Conservation (phyloP, 1,140 invertebrate genomes). For the Lordiphosa mommai region DNA sequence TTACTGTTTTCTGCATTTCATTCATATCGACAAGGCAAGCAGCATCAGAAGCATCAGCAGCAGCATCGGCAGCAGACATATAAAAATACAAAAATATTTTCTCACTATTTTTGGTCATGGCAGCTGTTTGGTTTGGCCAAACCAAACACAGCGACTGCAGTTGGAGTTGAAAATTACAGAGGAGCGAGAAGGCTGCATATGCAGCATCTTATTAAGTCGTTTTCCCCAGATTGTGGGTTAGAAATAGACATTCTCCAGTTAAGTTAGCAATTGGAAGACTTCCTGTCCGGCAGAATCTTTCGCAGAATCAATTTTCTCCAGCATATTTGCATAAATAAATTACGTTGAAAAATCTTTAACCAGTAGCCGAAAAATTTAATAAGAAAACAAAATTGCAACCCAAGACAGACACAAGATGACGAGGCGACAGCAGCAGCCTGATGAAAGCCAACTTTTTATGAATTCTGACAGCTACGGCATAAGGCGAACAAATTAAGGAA, state of each 20-base stretch:
- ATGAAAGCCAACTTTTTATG: slow-evolving; percentile 56
- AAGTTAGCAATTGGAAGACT: slow-evolving; percentile 21
- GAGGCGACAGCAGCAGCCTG: slow-evolving; percentile 32
- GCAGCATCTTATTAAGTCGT: slow-evolving; percentile 67
- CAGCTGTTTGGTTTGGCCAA: slow-evolving; percentile 25
- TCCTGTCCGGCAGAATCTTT: slow-evolving; percentile 22
- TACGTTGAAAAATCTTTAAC: slow-evolving; percentile 4
- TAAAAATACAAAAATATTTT: slow-evolving; percentile 56
- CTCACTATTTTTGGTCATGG: slow-evolving; percentile 59
- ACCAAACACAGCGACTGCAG: slow-evolving; percentile 48
- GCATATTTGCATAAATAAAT: slow-evolving; percentile 37
- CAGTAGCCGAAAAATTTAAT: slow-evolving; percentile 49
- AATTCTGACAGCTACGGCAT: slow-evolving; percentile 39
- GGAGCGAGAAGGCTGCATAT: slow-evolving; percentile 6
- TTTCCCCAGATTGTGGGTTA: slow-evolving; percentile 28
- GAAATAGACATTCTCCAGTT: slow-evolving; percentile 23
- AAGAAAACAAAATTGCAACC: slow-evolving; percentile 20
- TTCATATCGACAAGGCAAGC: slow-evolving; percentile 52
- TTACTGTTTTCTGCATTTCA: slow-evolving; percentile 64
- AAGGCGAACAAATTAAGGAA: neutral
- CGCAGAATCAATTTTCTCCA: slow-evolving; percentile 18
- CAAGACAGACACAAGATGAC: slow-evolving; percentile 20
- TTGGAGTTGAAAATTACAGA: slow-evolving; percentile 44
- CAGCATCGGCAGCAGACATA: neutral
- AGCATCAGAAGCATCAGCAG: neutral